Evolutionary conservation across 2,113 vertebrate genomes (phyloP).

Genomic region (Benitochromis conjunctus): DNA sequence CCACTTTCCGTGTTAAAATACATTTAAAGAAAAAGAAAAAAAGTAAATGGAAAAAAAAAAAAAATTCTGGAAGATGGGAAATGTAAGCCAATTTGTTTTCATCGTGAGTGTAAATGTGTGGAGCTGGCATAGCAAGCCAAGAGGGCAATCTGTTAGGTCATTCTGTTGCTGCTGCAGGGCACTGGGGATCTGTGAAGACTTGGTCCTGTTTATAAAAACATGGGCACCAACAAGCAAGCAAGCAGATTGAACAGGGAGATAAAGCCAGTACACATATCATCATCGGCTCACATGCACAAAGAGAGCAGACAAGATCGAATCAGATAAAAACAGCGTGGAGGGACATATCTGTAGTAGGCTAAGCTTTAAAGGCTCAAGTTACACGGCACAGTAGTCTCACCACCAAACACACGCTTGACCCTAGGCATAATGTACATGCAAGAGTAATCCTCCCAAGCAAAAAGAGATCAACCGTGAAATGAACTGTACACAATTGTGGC

Average conservation of each 20-base stretch:
- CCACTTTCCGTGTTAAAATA: neutral
- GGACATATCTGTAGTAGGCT: neutral
- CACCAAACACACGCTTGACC: neutral
- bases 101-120: neutral
- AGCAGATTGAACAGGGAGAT: neutral
- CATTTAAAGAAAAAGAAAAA: neutral
- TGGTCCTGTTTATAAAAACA: conserved; percentile 23
- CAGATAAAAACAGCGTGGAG: neutral
- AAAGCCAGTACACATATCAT: neutral
- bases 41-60: neutral
- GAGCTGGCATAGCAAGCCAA: neutral
- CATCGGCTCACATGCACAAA: neutral
- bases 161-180: neutral
- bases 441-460: neutral
- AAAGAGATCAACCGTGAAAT: neutral
- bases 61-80: neutral
- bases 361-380: neutral
- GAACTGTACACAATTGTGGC: neutral
- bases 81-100: neutral
- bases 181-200: conserved; percentile 9
- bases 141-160: neutral
- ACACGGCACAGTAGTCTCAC: neutral
- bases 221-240: neutral
- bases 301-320: neutral
- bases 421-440: conserved; percentile 7